These are phyloP conservation scores for Ptilorrhoa leucosticta DNA, from an alignment of 2,113 vertebrate genomes.

Conservation along the genomic window DNA sequence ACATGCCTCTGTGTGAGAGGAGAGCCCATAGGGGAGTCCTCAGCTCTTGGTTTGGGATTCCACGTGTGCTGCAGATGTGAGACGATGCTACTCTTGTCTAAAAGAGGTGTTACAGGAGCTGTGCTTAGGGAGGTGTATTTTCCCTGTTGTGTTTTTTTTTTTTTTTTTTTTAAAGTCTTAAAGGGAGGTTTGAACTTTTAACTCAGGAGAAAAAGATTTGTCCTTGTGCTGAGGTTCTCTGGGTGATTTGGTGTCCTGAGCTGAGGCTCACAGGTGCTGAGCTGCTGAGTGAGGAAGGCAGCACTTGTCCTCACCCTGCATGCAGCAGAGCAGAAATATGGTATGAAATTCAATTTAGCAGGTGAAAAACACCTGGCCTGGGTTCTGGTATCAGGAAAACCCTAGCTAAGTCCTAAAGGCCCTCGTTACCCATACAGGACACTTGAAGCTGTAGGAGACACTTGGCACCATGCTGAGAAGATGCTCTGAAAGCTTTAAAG, in stretches of 20 bases:
- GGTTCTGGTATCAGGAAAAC: not conserved
- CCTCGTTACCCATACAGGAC: not conserved
- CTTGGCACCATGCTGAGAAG: rapidly evolving
- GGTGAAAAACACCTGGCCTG: not conserved
- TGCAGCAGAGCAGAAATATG: not conserved
- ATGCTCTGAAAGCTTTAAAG: not conserved
- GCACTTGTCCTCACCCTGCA: not conserved
- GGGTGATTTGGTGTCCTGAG: not conserved
- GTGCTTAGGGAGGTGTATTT: not conserved
- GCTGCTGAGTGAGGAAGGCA: not conserved
- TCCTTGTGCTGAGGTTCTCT: not conserved
- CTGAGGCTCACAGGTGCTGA: not conserved
- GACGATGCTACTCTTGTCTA: not conserved
- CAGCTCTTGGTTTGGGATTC: not conserved
- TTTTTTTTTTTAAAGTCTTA: not conserved
- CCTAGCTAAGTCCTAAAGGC: not conserved
- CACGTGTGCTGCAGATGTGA: not conserved
- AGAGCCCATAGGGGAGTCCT: not conserved
- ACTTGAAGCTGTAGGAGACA: not conserved
- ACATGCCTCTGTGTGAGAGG: not conserved
- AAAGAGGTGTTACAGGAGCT: not conserved
- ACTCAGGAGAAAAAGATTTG: not conserved
- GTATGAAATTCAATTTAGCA: not conserved
- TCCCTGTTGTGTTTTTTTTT: not conserved
- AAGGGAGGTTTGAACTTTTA: not conserved